Percentiles rank a stretch among this genome's conserved stretches.
phyloP scores from a whole-genome alignment of 2,888 invertebrate species.

The Rhingia campestris region DNA sequence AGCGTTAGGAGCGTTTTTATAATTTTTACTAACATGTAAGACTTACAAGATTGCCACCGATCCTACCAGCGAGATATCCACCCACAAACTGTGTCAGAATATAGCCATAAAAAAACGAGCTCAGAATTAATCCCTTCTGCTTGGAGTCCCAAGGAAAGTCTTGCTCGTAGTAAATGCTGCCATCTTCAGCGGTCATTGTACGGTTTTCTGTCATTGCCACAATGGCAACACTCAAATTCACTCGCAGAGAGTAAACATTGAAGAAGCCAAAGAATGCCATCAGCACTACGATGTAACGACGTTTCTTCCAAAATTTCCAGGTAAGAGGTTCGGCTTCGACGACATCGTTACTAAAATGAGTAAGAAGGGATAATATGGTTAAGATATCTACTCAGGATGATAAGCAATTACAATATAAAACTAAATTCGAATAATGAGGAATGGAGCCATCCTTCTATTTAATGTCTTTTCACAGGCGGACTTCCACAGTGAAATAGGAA shows the following conservation, averaged over 20 bases:
- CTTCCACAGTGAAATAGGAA: no score
- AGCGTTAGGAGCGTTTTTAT: not conserved
- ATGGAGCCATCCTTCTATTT: no score
- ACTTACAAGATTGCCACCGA: conserved; percentile 90
- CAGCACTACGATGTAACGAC: conserved; percentile 89
- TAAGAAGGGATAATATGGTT: no score
- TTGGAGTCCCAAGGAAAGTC: conserved; percentile 92
- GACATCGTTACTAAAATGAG: conserved; percentile 75
- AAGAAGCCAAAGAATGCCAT: conserved; percentile 93
- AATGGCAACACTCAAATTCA: conserved; percentile 95
- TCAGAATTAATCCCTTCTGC: conserved; percentile 90
- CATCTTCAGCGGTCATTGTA: conserved; percentile 85
- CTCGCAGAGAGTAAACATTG: conserved; percentile 91
- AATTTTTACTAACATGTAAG: not conserved
- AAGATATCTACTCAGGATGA: no score
- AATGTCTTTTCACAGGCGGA: no score
- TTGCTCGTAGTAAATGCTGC: conserved; percentile 86
- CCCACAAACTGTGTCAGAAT: conserved; percentile 92
- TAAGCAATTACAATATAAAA: no score
- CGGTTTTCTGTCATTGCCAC: conserved; percentile 94
- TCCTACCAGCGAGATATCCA: conserved; percentile 91
- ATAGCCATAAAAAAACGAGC: conserved; percentile 95
- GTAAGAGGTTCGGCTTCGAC: conserved; percentile 81
- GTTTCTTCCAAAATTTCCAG: conserved; percentile 90
- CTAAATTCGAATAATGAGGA: no score